Percentiles rank a stretch among this genome's conserved stretches.
phyloP scores from a whole-genome alignment of 2,888 invertebrate genomes.

The Drosophila niveifrons region DNA sequence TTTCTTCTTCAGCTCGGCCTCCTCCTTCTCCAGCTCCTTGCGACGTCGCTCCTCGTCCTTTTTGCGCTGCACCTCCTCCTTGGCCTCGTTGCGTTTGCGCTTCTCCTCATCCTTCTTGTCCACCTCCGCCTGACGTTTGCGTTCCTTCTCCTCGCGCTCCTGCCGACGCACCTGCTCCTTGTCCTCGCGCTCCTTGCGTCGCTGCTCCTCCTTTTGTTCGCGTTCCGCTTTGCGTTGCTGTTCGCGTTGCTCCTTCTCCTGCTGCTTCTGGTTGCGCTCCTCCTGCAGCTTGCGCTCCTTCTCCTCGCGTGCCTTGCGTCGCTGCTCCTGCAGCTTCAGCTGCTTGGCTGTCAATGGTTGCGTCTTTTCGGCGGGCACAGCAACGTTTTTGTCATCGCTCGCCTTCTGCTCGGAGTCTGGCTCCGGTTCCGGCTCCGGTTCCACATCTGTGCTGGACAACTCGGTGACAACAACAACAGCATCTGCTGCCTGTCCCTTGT shows the following conservation, averaged over 20 bases:
- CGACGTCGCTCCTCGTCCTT: slow-evolving; percentile 85
- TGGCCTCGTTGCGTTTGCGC: slow-evolving; percentile 84
- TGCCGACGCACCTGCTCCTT: slow-evolving; percentile 85
- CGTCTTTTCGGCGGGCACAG: slow-evolving; percentile 1
- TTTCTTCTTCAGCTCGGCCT: slow-evolving; percentile 91
- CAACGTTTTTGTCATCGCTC: not conserved
- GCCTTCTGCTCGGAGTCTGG: slow-evolving; percentile 35
- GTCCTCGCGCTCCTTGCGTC: slow-evolving; percentile 85
- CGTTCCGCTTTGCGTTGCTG: slow-evolving; percentile 83
- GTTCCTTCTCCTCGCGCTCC: slow-evolving; percentile 84
- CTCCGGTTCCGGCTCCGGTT: slow-evolving; percentile 50
- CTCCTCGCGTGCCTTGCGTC: slow-evolving; percentile 82
- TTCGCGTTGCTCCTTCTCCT: slow-evolving; percentile 81
- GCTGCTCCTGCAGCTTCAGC: slow-evolving; percentile 70
- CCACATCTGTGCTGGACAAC: slow-evolving; percentile 39
- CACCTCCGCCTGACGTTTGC: slow-evolving; percentile 83
- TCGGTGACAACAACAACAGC: not conserved
- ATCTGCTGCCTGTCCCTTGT: no score
- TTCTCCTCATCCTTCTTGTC: slow-evolving; percentile 84
- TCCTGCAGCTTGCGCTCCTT: slow-evolving; percentile 86
- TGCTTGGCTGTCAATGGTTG: slow-evolving; percentile 82
- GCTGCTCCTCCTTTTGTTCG: slow-evolving; percentile 86
- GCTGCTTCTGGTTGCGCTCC: slow-evolving; percentile 84
- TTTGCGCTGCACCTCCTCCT: slow-evolving; percentile 82
- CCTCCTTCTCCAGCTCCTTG: slow-evolving; percentile 89